Base-by-base conservation (phyloP, 2,797 vertebrate genomes). In the Silurus lanzhouensis region DNA sequence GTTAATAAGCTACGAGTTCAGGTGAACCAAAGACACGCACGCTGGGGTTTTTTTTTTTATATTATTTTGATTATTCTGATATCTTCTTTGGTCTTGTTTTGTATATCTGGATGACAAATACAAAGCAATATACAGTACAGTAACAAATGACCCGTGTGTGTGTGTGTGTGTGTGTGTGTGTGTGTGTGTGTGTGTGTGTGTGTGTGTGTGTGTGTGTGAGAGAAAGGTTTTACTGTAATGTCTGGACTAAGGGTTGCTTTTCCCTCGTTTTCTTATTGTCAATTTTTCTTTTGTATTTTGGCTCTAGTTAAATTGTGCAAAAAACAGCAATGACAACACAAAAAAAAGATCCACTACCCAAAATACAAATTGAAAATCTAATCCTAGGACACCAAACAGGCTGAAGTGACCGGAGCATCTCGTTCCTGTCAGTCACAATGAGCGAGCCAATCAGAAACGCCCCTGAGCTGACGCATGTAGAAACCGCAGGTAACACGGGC, bases 21-120 rank as follows among this genome's bases (percentile, higher is more conserved):
- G 93, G 91, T 92, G 94, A 96, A 97, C 96, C 96, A 98, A 98
- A 98, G 96, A 96, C 92, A 95, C 92, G 90, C 58, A 5, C 0
- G 12, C 12, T 66, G 19, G 1, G 31, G 3, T 31, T 66, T 52
- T 27, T 83, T 60, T 64, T n/a, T n/a, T n/a, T n/a, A n/a, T 5
- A 38, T 74, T 68, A 19, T 67, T 58, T 66, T 76, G 7, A 22
- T 19, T 20, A 63, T 76, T 52, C 1, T 75, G n/a, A 19, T n/a
- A 7, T 57, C 17, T 22, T 64, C 4, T n/a, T 61, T 74, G 70
- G 71, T 83, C 82, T 57, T 83, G 76, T 58, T 77, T 84, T 84
- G 83, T 77, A 70, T 70, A 82, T 84, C 57, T 66, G 72, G 48
- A 77, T 67, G 64, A 31, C 66, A 80, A 80, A 80, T 66, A 25